Evolutionary conservation across 2,888 invertebrate species (phyloP), one percentile per base, ranked within the genome.

Genomic region (Apamea sordens): DNA sequence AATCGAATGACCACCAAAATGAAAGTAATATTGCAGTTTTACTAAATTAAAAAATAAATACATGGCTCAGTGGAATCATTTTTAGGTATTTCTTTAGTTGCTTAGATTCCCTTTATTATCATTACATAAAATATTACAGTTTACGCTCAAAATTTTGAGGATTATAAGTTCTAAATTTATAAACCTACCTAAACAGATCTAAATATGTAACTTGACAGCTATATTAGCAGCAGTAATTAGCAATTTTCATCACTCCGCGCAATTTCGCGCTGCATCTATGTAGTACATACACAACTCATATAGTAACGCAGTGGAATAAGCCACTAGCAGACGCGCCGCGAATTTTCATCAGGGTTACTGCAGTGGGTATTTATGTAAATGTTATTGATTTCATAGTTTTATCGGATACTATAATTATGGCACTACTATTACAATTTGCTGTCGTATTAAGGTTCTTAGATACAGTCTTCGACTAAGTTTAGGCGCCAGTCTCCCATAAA

Each of bases 171-270:
- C 7, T 10, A 13, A 10, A 41, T 10, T 32, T 18, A 24, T 32
- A 56, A n/a, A 75, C n/a, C 18, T 47, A n/a, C 53, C 28, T 50
- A 44, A 28, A 53, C 50, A 64, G 36, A n/a, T 18, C 32, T 61
- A 47, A 63, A 73, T 32, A 76, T 44, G 59, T 65, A 74, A 79
- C 56, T 36, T 47, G 7, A n/a, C 72, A 56, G 50, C 56, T n/a
- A 75, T 59, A 80, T 80, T 76, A 77, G 67, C 67, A 24, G 53
- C 63, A 41, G 36, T 79, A 80, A 83, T 85, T 85, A 86, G 77
- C 80, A 83, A 86, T 85, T 85, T 85, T 77, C 85, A 83, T 86
- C 86, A 77, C 73, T 77, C 65, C 63, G 36, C 74, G 73, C 75
- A 83, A 85, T 85, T 86, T 77, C 74, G 41, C 74, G 63, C 44